Percentiles rank a stretch among this genome's conserved stretches.
phyloP scores from a whole-genome alignment of 2,797 vertebrate genomes.

The Prionace glauca region DNA sequence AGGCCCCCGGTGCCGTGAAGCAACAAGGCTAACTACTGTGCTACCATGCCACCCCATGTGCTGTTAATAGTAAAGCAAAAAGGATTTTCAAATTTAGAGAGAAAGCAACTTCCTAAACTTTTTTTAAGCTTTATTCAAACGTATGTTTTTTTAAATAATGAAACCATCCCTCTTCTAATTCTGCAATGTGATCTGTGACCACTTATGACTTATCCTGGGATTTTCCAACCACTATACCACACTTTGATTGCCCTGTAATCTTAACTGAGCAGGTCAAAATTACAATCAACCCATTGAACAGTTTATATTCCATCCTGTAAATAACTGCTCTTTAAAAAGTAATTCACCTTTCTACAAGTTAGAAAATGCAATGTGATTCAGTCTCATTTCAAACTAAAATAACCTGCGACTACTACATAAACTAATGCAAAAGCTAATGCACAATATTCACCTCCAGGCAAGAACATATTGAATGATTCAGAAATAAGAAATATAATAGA shows the following conservation, averaged over 20 bases:
- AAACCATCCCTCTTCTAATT: background rate
- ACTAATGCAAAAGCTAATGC: background rate
- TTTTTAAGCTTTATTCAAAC: background rate
- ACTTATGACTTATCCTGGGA: background rate
- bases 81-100: slow-evolving; percentile 14
- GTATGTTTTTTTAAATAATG: background rate
- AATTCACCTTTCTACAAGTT: background rate
- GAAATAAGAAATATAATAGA: background rate
- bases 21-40: too few species aligned
- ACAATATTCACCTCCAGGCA: background rate
- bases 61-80: background rate
- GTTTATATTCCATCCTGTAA: background rate
- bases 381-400: background rate
- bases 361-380: background rate
- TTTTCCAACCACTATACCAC: slow-evolving; percentile 14
- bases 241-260: background rate
- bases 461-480: background rate
- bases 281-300: background rate
- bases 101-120: background rate
- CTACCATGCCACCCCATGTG: too few species aligned
- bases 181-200: background rate
- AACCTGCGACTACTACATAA: background rate
- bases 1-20: too few species aligned
- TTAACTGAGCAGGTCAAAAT: background rate
- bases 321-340: background rate